These are phyloP conservation scores for Myotis daubentonii DNA, from an alignment of 2,797 vertebrate genomes.

Conservation along the genomic window DNA sequence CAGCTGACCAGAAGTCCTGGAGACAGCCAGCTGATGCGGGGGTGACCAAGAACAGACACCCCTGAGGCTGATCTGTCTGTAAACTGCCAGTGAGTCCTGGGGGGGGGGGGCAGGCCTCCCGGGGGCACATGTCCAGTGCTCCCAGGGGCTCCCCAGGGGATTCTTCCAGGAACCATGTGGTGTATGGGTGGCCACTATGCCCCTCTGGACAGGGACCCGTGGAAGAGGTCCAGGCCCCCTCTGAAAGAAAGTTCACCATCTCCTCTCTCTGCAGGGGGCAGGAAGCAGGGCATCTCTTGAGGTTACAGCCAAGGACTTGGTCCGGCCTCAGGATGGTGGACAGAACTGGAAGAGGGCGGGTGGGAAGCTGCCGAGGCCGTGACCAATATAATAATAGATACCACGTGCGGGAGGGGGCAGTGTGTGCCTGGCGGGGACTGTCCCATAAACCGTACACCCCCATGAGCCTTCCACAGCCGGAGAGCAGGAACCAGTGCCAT, in stretches of 20 bases:
- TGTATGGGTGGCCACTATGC: too few species aligned
- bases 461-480: accelerated
- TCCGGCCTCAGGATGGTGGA: background rate
- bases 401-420: accelerated
- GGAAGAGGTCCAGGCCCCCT: background rate
- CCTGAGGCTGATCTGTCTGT: background rate
- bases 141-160: background rate
- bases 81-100: background rate
- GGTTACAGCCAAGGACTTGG: background rate
- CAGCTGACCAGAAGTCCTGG: background rate
- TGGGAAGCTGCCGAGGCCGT: background rate
- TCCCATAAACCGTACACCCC: accelerated
- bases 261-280: background rate
- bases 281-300: accelerated
- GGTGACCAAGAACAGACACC: background rate
- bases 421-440: accelerated
- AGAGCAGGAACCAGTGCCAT: accelerated
- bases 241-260: accelerated
- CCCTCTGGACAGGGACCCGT: background rate
- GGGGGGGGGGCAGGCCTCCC: accelerated
- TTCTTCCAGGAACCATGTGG: background rate
- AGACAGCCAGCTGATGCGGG: background rate
- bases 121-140: accelerated
- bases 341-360: accelerated
- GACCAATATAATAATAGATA: too few species aligned